Evolutionary conservation across 2,888 invertebrate genomes (phyloP), one percentile per base, ranked within the genome.

Genomic region (Ophraella communa): DNA sequence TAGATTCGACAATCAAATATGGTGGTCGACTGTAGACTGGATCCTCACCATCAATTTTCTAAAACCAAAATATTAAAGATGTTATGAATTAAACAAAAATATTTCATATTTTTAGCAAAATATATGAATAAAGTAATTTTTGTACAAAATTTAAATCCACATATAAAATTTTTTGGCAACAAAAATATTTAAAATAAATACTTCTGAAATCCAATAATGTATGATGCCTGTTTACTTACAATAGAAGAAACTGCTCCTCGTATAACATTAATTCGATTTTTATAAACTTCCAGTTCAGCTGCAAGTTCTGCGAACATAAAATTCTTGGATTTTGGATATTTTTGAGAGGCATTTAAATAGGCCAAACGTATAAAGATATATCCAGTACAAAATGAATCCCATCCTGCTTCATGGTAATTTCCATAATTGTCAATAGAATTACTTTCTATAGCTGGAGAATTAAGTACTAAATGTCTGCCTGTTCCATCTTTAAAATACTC

Each of bases 381-480:
- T 0, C 92, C 94, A 59, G 92, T 87, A 72, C 89, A 88, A 78
- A 86, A 93, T 0, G 94, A 90, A 81, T 94, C 94, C 88, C 91
- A 94, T 1, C 92, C 93, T n/a, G 94, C 94, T 76, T 92, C 89
- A 73, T 94, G 94, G 73, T 81, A 84, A 33, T 74, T 75, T 39
- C 75, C 76, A 44, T 68, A 65, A 62, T 66, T 69, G 21, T 73
- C 66, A 7, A 71, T 63, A 17, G 73, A 71, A 45, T 74, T 71
- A 35, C 76, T 68, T 68, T 78, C 76, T 55, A 84, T 82, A 7
- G 68, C 47, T 3, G 85, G 85, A 4, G 83, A 79, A 73, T 80
- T 77, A n/a, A 80, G 44, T 1, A 75, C 77, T 63, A 84, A 69
- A 66, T 77, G 69, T 45, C 74, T 71, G 8, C 84, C 85, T 8